Evolutionary conservation across 2,888 invertebrate genomes (phyloP).

Genomic region (Perithous albicinctus): DNA sequence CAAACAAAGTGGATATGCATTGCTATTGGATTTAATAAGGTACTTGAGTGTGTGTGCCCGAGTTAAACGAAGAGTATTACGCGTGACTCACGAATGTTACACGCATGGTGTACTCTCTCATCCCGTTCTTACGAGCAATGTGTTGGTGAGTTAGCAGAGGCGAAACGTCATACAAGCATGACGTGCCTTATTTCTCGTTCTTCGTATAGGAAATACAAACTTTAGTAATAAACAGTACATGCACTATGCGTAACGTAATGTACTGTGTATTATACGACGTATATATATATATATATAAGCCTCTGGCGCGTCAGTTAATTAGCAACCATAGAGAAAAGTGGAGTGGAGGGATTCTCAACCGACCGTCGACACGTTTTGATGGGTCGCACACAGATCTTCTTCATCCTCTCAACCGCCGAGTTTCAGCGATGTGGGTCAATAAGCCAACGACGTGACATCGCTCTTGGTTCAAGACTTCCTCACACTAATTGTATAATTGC

Average conservation of each 20-base stretch:
- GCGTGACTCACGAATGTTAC: constrained; percentile 23
- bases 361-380: constrained; percentile 11
- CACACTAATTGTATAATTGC: constrained; percentile 27
- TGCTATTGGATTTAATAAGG: constrained; percentile 17
- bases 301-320: constrained; percentile 21
- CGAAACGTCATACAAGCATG: constrained; percentile 20
- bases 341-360: constrained; percentile 5
- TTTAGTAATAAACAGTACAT: background rate
- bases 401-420: constrained; percentile 21
- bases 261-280: background rate
- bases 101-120: background rate
- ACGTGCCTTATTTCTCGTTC: constrained; percentile 23
- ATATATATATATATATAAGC: too few species aligned
- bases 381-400: constrained; percentile 22
- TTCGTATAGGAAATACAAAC: background rate
- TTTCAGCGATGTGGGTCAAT: constrained; percentile 40
- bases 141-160: constrained; percentile 28
- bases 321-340: constrained; percentile 1
- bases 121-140: background rate
- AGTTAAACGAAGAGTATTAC: background rate
- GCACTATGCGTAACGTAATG: background rate
- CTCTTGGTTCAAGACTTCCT: constrained; percentile 5
- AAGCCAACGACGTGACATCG: constrained; percentile 28
- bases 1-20: background rate
- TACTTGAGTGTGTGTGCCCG: background rate